These are phyloP conservation scores for Electrophaes corylata DNA, from an alignment of 2,888 invertebrate species.

Conservation along the genomic window DNA sequence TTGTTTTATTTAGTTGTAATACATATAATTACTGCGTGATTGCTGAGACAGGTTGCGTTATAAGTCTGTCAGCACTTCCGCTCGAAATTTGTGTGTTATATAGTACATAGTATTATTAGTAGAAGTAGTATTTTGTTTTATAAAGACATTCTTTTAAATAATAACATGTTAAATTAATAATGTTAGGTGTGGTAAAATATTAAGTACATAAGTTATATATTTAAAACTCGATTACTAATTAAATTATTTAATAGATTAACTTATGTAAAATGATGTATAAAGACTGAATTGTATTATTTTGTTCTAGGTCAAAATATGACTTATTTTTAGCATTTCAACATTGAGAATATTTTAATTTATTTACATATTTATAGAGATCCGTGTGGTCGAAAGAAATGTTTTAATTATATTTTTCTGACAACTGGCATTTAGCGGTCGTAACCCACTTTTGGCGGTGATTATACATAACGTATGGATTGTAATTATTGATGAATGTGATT, in stretches of 20 bases:
- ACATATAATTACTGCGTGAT: constrained; percentile 66
- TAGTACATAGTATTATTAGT: too few relatives aligned
- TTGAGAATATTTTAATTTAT: constrained; percentile 10
- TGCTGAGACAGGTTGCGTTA: constrained; percentile 45
- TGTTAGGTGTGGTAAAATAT: too few relatives aligned
- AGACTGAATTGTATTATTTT: neutral
- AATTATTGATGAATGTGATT: constrained; percentile 24
- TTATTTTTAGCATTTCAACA: constrained; percentile 10
- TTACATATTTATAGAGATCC: constrained; percentile 33
- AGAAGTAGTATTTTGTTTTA: too few relatives aligned
- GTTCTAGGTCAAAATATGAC: neutral
- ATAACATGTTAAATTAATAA: too few relatives aligned
- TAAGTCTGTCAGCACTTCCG: constrained; percentile 63
- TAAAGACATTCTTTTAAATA: too few relatives aligned
- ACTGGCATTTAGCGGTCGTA: constrained; percentile 37
- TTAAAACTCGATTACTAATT: too few relatives aligned
- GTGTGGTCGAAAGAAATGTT: constrained; percentile 32
- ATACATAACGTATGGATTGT: constrained; percentile 26
- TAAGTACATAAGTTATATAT: too few relatives aligned
- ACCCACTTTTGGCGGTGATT: constrained; percentile 28
- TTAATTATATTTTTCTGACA: constrained; percentile 37
- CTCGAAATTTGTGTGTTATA: constrained; percentile 26
- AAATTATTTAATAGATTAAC: neutral
- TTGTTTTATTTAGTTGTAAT: constrained; percentile 41
- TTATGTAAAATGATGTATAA: neutral